Evolutionary conservation across 2,797 vertebrate species (phyloP), one percentile per base, ranked within the genome.

Genomic region (Iguana delicatissima): DNA sequence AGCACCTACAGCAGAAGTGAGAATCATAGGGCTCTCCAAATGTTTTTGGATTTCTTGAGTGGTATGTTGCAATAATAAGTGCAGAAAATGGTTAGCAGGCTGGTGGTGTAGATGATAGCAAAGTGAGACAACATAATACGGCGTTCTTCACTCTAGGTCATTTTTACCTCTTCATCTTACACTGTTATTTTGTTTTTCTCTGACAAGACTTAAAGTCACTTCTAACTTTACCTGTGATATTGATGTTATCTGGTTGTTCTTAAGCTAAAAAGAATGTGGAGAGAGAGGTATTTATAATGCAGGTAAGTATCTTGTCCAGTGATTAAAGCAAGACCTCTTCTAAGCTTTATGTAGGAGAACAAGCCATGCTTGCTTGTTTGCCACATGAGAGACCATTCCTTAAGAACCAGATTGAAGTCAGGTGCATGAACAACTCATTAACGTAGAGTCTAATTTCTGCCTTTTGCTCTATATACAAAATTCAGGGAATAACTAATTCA

Each of bases 391-490:
- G 32, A 69, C 13, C n/a, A 87, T 62, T 50, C 59, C 18, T 26
- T 73, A 13, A n/a, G 18, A 80, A 59, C 10, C 29, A 73, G 14
- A 24, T 81, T 24, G 64, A 82, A 88, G 29, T 2, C 1, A 81
- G 64, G n/a, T 38, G 10, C 20, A 57, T 57, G 35, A 85, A 85
- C 26, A 32, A 10, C 16, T 13, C 7, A 73, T 76, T 62, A 76
- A 72, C 24, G 38, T 67, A 4, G 52, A 72, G 12, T 46, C 24
- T 80, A 38, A 14, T 72, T 12, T 35, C 26, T 77, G 74, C 7
- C 42, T 89, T 89, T 85, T 77, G 7, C 35, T 72, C 38, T 38
- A 32, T 76, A n/a, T 82, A 13, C 20, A 76, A 76, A n/a, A n/a
- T 26, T 76, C 50, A 26, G 38, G 38, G 46, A 46, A 77, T 64